Evolutionary conservation across 2,797 vertebrate genomes (phyloP).

Genomic region (Mareca penelope): DNA sequence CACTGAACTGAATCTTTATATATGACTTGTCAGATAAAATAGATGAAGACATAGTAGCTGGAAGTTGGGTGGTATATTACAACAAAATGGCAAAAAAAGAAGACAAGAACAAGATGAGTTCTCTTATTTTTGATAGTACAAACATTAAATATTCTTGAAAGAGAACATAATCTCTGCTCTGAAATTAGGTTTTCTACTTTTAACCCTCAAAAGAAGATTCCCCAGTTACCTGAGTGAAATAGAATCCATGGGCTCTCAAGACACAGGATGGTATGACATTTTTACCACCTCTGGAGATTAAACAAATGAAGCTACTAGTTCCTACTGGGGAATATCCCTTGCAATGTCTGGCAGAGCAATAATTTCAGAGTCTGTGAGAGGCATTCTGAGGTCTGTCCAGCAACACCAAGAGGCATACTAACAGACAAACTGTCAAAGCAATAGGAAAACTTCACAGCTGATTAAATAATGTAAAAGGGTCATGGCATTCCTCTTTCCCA

Average conservation of each 20-base stretch:
- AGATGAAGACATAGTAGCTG: slow-evolving; percentile 28
- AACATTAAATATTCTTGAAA: not conserved
- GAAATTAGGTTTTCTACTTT: not conserved
- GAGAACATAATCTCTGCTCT: not conserved
- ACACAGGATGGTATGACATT: not conserved
- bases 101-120: not conserved
- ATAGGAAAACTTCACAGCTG: not conserved
- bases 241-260: not conserved
- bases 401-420: not conserved
- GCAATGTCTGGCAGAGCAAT: not conserved
- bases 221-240: not conserved
- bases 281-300: not conserved
- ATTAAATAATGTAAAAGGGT: not conserved
- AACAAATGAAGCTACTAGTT: not conserved
- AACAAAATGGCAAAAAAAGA: not conserved
- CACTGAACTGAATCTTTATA: slow-evolving; percentile 31
- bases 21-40: slow-evolving; percentile 42
- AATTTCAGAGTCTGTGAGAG: fast-evolving
- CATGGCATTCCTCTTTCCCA: not conserved
- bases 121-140: not conserved
- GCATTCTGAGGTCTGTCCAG: not conserved
- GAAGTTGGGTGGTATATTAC: not conserved
- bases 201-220: not conserved
- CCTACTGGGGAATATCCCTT: not conserved
- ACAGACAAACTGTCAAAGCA: not conserved